Base-by-base conservation (phyloP, 2,888 invertebrate species). In the Petrolisthes cinctipes region DNA sequence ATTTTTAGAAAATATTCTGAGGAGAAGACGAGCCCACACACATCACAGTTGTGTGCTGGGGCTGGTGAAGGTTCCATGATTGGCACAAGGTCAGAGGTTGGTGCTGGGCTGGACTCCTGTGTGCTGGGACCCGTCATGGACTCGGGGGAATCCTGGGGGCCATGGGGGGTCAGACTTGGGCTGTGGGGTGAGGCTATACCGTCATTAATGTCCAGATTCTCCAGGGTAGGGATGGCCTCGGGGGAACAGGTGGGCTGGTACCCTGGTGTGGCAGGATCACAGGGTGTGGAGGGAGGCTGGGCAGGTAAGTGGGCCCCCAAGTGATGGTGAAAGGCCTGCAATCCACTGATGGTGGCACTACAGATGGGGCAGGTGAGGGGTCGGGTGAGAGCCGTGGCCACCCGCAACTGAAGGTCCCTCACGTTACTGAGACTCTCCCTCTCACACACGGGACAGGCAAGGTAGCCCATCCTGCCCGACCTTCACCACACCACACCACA, bases 21-120 rank as follows among this genome's bases (percentile, higher is more conserved):
- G 20, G 89, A 90, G 61, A 90, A 90, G 9, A 90, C 81, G n/a
- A 90, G 87, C 4, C 90, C 90, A 68, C 90, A 90, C 9, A 87
- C 71, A 37, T 90, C 89, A 81, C 90, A 90, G 82, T 89, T 89
- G 17, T 80, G 86, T 4, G 82, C 82, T n/a, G 54, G 14, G 56
- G 79, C 6, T 56, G 76, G 57, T 56, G 53, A n/a, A 17, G 37
- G 82, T 51, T 56, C 53, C 37, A n/a, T 17, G 20, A 51, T 14
- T 37, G 53, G 6, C 2, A 14, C 53, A 11, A 11, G 23, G 37
- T 73, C 61, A 7, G 81, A 57, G n/a, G 11, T 17, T 5, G 61
- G n/a, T 9, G 80, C 9, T 0, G 86, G 78, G 68, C 54, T 76
- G 20, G 11, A 5, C 57, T 56, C 53, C 71, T 83, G 83, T 17